phyloP scores from a whole-genome alignment of 2,113 vertebrate species.

The Callospermophilus lateralis region DNA sequence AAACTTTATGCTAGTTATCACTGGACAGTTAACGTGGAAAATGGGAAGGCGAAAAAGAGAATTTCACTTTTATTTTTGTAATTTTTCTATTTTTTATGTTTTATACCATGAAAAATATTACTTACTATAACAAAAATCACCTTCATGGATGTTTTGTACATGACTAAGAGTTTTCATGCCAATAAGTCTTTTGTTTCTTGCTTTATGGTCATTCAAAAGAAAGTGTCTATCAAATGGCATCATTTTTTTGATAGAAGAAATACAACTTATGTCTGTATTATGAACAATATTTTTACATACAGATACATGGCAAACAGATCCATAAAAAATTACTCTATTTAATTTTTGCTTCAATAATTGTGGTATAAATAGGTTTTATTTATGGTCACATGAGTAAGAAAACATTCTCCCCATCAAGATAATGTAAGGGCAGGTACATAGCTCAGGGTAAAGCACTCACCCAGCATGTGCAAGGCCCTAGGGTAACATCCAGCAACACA shows the following conservation, averaged over 20 bases:
- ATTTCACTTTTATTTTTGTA: slow-evolving; percentile 26
- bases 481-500: not conserved
- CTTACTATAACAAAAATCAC: not conserved
- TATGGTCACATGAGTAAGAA: not conserved
- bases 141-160: not conserved
- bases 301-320: not conserved
- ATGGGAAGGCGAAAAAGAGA: not conserved
- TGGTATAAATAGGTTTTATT: not conserved
- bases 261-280: slow-evolving; percentile 1
- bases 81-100: slow-evolving; percentile 48
- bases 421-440: not conserved
- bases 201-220: slow-evolving; percentile 3
- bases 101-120: not conserved
- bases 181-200: not conserved
- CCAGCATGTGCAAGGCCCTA: not conserved
- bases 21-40: slow-evolving; percentile 1
- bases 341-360: not conserved
- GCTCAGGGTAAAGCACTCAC: not conserved
- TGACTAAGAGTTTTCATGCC: not conserved
- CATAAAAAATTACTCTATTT: not conserved
- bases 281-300: not conserved
- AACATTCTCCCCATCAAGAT: not conserved
- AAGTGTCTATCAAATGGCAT: not conserved
- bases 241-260: slow-evolving; percentile 19
- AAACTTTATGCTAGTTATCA: not conserved